Base-by-base conservation (phyloP, 2,888 invertebrate species). In the Phania funesta region DNA sequence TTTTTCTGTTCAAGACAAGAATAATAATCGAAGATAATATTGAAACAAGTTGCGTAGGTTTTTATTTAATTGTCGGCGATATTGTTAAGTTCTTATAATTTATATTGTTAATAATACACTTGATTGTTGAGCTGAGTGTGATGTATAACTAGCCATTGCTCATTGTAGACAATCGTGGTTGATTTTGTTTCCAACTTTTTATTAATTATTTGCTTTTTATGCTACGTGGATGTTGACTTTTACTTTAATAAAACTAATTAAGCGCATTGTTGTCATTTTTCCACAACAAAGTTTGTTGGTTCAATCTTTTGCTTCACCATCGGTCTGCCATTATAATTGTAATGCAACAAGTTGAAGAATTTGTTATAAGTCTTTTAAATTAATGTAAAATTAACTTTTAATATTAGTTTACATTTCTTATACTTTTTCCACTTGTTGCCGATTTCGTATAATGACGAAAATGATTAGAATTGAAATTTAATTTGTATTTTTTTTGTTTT, bases 41-140 rank as follows among this genome's bases (percentile, higher is more conserved):
- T 62, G 50, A 76, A 73, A 81, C 80, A 80, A 76, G 84, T 83
- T 85, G 84, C 85, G 84, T 84, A 84, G 85, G 84, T 83, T 86
- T 85, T 74, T 83, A 84, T 85, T 84, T 85, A 85, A 86, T 86
- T 84, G 86, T 83, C 78, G 83, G 76, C 65, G 70, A 62, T 50
- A 73, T 70, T 65, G 79, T 78, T 81, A 67, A 68, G 65, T 79
- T 83, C 54, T 73, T 83, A 73, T 83, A 76, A 71, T 80, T 83
- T 71, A 83, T 82, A 84, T 81, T 79, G 75, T 78, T 77, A 80
- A 80, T 68, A 76, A 83, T 52, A 62, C 60, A 75, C 76, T 76
- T 80, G 71, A 75, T 77, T 70, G 68, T 79, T 73, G 32, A 41
- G 64, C 24, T 73, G 32, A 54, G 50, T 32, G 32, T 56, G 80